Evolutionary conservation across 2,888 invertebrate genomes (phyloP), one percentile per base, ranked within the genome.

Genomic region (Drosophila yooni): DNA sequence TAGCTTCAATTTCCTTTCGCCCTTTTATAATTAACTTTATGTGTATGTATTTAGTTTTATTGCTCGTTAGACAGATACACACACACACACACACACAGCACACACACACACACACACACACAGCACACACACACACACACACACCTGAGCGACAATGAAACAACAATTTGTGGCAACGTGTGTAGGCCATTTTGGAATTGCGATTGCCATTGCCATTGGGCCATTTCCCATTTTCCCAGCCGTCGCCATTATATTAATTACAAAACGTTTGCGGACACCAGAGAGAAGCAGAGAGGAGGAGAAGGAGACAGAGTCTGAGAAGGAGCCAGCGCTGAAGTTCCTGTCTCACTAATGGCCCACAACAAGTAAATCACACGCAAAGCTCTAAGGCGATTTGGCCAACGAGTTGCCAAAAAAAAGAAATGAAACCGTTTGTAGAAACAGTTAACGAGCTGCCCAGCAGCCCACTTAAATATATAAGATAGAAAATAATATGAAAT

Each of bases 31-130:
- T 86, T 86, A 86, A 86, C 85, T 86, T 86, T 86, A 86, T 86
- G 85, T 89, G 89, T 89, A 89, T 86, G 84, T 86, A 86, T 86
- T 86, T 86, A 86, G 89, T 86, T 86, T 86, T 86, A 86, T 89
- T 86, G 89, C 85, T 86, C 85, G 85, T 89, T 86, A 86, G 85
- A 87, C 85, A 70, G 83, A 54, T 36, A 33, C 11, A 56, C 57
- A 53, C 52, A 31, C 11, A 54, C 57, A 51, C 15, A 36, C 33
- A 8, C 40, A 67, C 38, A 29, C 87, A 69, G 1, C 80, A 29
- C 11, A 54, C 56, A 51, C 13, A 36, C 40, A 11, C 57, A 64
- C 36, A 88, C 89, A 70, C 80, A 29, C 11, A 54, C 51, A 51
- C 18, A 7, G 21, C 51, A 29, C 11, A 54, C 56, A 51, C 11